Evolutionary conservation across 30 jellyfish, hydroid and myxozoan genomes (phyloP).

Genomic region (Turritopsis rubra): DNA sequence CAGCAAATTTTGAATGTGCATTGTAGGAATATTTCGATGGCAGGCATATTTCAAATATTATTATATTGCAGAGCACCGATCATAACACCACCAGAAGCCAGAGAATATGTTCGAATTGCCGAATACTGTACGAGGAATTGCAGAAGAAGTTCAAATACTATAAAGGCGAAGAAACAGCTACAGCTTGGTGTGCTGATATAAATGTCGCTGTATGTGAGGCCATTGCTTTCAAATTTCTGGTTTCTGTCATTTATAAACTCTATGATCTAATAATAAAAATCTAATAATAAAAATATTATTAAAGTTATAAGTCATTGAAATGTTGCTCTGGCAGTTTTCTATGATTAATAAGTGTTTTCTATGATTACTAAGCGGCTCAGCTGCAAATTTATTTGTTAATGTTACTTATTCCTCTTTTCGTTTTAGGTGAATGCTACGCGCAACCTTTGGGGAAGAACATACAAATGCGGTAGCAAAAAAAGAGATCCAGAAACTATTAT

Average conservation of each 20-base stretch:
- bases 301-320: too few relatives aligned
- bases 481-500: slow-evolving; percentile 63
- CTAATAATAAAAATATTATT: too few relatives aligned
- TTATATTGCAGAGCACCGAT: neutral
- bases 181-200: slow-evolving; percentile 96
- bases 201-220: slow-evolving; percentile 66
- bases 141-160: slow-evolving; percentile 36
- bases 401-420: too few relatives aligned
- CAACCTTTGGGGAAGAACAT: slow-evolving; percentile 60
- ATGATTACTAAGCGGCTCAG: too few relatives aligned
- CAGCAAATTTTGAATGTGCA: too few relatives aligned
- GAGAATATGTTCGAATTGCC: slow-evolving; percentile 49
- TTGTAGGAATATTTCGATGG: too few relatives aligned
- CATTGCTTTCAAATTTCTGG: neutral
- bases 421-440: slow-evolving; percentile 78
- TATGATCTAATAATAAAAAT: too few relatives aligned
- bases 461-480: slow-evolving; percentile 28
- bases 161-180: slow-evolving; percentile 45
- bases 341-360: too few relatives aligned
- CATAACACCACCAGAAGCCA: neutral
- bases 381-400: neutral
- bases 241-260: too few relatives aligned
- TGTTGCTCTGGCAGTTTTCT: too few relatives aligned
- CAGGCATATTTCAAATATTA: too few relatives aligned
- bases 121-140: slow-evolving; percentile 31